Evolutionary conservation across 2,888 invertebrate genomes (phyloP), one percentile per base, ranked within the genome.

Genomic region (Salpingus planirostris): DNA sequence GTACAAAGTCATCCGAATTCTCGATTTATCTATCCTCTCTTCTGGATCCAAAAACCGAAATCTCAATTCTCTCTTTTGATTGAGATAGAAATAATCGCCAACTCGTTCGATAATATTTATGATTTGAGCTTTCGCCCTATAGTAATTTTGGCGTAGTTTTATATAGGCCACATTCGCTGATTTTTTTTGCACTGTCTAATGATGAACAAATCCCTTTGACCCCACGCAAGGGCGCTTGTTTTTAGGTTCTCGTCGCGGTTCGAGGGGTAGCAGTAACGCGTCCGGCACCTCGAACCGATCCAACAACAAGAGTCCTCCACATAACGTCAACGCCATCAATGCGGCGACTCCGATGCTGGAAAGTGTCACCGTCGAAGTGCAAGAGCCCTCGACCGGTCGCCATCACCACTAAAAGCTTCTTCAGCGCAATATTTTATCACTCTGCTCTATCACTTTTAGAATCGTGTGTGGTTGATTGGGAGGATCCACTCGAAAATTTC

Each of bases 291-390:
- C 85, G 13, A 64, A 76, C 46, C 73, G 78, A 50, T 80, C 82
- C 33, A 78, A 76, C 40, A 78, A 71, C n/a, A 56, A 71, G 56
- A 76, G 70, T 43, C 66, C 66, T 57, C 47, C 64, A 32, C 59
- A 52, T 33, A 52, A 31, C 46, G 54, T 44, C 43, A 56, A 50
- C 34, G 50, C 50, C 28, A 53, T 54, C 59, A 6, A 27, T 13
- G 56, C 54, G 22, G 55, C 60, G 21, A 59, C 62, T 21, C 71
- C 73, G 29, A 69, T 68, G 56, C 64, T 71, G 47, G 77, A 78
- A 52, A 76, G 71, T 56, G 79, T 86, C 41, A 83, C 82, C 43
- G 80, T 85, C 32, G 85, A 86, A 67, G 78, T 85, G 50, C 76
- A 80, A 53, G 77, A 80, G 51, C 76, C 78, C 42, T 76, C 75